Base-by-base conservation (phyloP, 2,888 invertebrate species). In the Campoplex nolae region DNA sequence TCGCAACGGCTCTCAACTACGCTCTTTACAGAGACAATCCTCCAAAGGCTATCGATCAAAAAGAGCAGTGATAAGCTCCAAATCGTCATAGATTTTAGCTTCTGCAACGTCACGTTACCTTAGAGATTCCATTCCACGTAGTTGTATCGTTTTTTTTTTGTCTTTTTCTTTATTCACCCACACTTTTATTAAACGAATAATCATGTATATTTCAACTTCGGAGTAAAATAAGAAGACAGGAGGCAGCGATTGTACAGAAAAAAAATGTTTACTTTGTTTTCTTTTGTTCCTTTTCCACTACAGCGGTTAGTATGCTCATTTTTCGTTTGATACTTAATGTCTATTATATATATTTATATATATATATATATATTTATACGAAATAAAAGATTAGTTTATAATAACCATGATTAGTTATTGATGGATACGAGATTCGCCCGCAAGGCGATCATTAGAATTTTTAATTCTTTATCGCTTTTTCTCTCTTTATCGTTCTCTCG, bases 1-100 rank as follows among this genome's bases (percentile, higher is more conserved):
- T 97, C 87, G 98, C 98, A 0, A 95, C 96, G 0, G 95, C 95
- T 38, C 95, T 98, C 8, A 97, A 96, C 92, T 97, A 96, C 91
- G 93, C 95, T 16, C 95, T 97, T 78, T 96, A 96, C 95, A 96
- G 95, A 89, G 95, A 96, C 86, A 97, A 97, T 92, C 94, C 88
- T 68, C 93, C 93, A 28, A 84, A 90, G 48, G 85, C 89, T n/a
- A 90, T 89, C 80, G 92, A 90, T 73, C 90, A 85, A 51, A 93
- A 92, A 75, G 89, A 89, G 67, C 87, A 91, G 54, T 89, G 88
- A 89, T 84, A 2, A 18, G 48, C 18, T 32, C 28, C 48, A 18
- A 7, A 18, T n/a, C 54, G 13, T 32, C 16, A 62, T 62, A 16
- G 62, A 62, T 32, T 62, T 62, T 7, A 16, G 32, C 32, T 16